A percentile compares a stretch with the other conserved stretches of the same genome.
These are phyloP conservation scores for Aviceda subcristata DNA, from an alignment of 2,113 vertebrate genomes.

Conservation along the genomic window DNA sequence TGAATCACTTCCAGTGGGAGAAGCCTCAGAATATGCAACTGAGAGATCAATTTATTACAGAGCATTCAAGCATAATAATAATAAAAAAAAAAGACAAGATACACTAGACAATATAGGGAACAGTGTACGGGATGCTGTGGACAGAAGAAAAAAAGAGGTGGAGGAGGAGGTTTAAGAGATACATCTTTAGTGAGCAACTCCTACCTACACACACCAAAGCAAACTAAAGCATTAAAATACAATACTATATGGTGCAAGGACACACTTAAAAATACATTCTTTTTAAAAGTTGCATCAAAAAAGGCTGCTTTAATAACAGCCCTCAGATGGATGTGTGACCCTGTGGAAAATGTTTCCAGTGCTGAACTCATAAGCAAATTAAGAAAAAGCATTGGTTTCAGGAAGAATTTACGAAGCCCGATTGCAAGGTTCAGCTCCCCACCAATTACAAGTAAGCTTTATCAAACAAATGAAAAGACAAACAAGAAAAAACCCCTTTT, in stretches of 20 bases:
- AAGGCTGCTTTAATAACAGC: neutral
- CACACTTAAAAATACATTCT: neutral
- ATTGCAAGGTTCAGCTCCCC: neutral
- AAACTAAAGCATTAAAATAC: neutral
- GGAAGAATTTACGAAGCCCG: neutral
- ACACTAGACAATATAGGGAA: neutral
- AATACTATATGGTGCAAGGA: neutral
- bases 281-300: neutral
- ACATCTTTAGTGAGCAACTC: neutral
- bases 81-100: neutral
- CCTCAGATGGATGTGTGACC: neutral
- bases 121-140: neutral
- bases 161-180: neutral
- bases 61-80: neutral
- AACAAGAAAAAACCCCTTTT: rapidly evolving
- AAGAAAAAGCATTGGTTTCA: neutral
- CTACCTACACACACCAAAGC: neutral
- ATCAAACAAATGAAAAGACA: neutral
- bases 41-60: neutral
- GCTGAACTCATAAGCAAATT: neutral
- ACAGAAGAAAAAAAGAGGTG: neutral
- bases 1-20: neutral
- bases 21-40: neutral
- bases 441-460: neutral
- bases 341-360: neutral